Evolutionary conservation across 2,888 invertebrate genomes (phyloP).

Genomic region (Drosophila colorata): DNA sequence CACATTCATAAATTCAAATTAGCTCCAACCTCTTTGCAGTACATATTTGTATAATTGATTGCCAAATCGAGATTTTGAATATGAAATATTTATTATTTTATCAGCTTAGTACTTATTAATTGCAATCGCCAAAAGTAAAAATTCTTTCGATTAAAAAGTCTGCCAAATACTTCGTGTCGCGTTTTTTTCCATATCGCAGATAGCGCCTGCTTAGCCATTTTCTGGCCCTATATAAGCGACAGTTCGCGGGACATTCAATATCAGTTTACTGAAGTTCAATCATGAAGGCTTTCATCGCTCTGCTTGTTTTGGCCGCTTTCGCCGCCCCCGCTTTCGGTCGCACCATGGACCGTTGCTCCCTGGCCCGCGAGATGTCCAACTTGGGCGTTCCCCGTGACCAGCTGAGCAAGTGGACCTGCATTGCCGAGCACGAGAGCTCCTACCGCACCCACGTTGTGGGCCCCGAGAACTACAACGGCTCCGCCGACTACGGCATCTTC

Average conservation of each 20-base stretch:
- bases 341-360: conserved; percentile 66
- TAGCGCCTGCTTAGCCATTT: conserved; percentile 3
- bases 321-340: conserved; percentile 59
- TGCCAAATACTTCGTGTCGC: not conserved
- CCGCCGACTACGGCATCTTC: conserved; percentile 82
- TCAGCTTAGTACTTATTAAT: conserved; percentile 2
- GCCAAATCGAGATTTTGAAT: not conserved
- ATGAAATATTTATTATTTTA: not conserved
- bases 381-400: conserved; percentile 67
- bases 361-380: conserved; percentile 70
- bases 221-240: conserved; percentile 4
- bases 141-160: conserved; percentile 3
- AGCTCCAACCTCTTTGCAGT: not conserved
- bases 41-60: conserved; percentile 3
- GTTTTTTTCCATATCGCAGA: conserved; percentile 1
- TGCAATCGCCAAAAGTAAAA: not conserved
- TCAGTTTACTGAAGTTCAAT: conserved; percentile 41
- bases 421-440: conserved; percentile 73
- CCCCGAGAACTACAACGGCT: conserved; percentile 85
- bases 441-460: conserved; percentile 85
- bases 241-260: conserved; percentile 1
- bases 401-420: conserved; percentile 70
- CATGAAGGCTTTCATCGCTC: conserved; percentile 45
- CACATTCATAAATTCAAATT: not conserved
- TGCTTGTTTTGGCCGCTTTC: conserved; percentile 48